These are phyloP conservation scores for Eucera pruinosa DNA, from an alignment of 2,888 invertebrate genomes.

Conservation along the genomic window DNA sequence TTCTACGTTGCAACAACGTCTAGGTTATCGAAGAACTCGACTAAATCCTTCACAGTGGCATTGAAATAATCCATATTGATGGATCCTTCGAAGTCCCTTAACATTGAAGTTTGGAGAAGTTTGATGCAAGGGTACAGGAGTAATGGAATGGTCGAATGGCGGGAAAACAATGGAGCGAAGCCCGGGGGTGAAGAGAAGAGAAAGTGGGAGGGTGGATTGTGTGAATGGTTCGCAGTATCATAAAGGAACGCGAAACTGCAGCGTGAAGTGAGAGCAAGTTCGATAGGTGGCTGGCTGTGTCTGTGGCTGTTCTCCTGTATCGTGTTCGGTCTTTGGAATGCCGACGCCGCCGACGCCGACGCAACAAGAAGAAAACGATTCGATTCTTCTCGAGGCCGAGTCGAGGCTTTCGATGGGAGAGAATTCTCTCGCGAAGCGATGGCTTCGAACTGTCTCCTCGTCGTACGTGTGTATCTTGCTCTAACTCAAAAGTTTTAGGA, in stretches of 20 bases:
- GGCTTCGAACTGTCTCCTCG: constrained; percentile 16
- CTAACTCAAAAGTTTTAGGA: no score
- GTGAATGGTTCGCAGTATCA: constrained; percentile 41
- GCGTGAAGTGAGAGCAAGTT: constrained; percentile 53
- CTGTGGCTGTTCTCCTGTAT: constrained; percentile 37
- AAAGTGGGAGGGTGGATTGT: background rate
- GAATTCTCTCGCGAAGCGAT: constrained; percentile 28
- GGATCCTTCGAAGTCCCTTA: no score
- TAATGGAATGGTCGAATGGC: background rate
- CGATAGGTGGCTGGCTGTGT: constrained; percentile 39
- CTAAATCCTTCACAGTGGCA: no score
- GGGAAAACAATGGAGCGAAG: background rate
- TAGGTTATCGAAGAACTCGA: no score
- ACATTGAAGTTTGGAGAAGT: no score
- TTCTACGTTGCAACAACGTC: no score
- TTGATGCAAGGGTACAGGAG: background rate
- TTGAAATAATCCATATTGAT: no score
- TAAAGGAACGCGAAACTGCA: constrained; percentile 47
- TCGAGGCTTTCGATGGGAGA: constrained; percentile 32
- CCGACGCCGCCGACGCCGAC: constrained; percentile 71
- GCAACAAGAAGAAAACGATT: constrained; percentile 68
- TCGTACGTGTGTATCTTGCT: no score
- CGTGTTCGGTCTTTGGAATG: constrained; percentile 78
- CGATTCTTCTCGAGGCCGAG: constrained; percentile 53
- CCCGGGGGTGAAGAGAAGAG: no score